Percentiles rank a stretch among this genome's conserved stretches.
phyloP scores from a whole-genome alignment of 2,797 vertebrate species.

The Aratinga solstitialis region DNA sequence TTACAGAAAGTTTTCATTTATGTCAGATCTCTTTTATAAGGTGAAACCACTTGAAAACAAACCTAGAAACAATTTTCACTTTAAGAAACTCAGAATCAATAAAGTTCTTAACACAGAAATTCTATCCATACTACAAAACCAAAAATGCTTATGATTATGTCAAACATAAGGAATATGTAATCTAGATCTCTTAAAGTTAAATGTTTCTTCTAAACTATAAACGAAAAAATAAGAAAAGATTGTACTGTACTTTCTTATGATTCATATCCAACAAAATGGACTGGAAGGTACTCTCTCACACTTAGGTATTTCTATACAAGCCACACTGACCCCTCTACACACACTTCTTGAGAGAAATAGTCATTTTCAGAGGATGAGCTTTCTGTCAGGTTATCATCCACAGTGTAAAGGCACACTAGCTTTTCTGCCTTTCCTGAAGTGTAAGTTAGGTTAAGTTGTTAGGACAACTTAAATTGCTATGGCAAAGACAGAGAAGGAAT shows the following conservation, averaged over 20 bases:
- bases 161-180: not conserved
- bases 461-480: slow-evolving; percentile 12
- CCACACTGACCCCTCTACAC: not conserved
- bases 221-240: slow-evolving; percentile 26
- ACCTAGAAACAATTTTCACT: slow-evolving; percentile 8
- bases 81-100: slow-evolving; percentile 40
- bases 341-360: not conserved
- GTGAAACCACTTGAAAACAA: slow-evolving; percentile 54
- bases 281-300: not conserved
- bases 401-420: slow-evolving; percentile 44
- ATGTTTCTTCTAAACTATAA: slow-evolving; percentile 25
- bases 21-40: slow-evolving; percentile 43
- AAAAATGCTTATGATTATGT: not conserved
- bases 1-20: slow-evolving; percentile 56
- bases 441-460: not conserved
- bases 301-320: not conserved
- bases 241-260: not conserved
- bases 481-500: slow-evolving; percentile 17
- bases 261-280: not conserved
- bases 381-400: slow-evolving; percentile 46
- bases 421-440: slow-evolving; percentile 52
- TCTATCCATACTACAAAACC: slow-evolving; percentile 19
- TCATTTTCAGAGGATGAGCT: slow-evolving; percentile 63
- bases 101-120: slow-evolving; percentile 41
- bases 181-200: not conserved